These are phyloP conservation scores for Pseudomugil gertrudae DNA, from an alignment of 2,797 vertebrate species.

Conservation along the genomic window DNA sequence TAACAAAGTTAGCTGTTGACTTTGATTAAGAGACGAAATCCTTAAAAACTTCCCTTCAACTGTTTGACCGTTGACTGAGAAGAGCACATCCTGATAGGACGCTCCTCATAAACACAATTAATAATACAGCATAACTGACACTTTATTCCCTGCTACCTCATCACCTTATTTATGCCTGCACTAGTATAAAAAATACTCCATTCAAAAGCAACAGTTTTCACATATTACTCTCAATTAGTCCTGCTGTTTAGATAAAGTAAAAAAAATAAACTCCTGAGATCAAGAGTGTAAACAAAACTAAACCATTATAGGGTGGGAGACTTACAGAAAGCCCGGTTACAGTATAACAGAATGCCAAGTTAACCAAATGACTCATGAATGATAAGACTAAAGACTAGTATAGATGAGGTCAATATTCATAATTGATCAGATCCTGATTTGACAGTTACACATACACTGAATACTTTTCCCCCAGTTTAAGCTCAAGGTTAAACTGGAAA, in stretches of 20 bases:
- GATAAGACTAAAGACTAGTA: conserved; percentile 26
- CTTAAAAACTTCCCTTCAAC: conserved; percentile 17
- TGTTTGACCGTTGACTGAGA: not conserved
- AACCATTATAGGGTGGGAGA: conserved; percentile 36
- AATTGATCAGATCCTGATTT: conserved; percentile 19
- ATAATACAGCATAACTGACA: conserved; percentile 8
- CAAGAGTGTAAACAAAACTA: conserved; percentile 6
- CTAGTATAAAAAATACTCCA: conserved; percentile 15
- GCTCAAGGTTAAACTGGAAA: not conserved
- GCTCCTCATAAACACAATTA: not conserved
- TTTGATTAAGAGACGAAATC: conserved; percentile 20
- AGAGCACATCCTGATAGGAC: not conserved
- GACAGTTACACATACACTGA: not conserved
- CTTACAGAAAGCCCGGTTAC: conserved; percentile 25
- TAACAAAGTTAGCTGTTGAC: conserved; percentile 10
- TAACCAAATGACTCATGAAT: conserved; percentile 46
- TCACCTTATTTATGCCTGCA: conserved; percentile 32
- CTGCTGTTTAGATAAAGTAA: conserved; percentile 21
- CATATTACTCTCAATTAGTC: too few species aligned
- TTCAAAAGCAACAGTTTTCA: conserved; percentile 25
- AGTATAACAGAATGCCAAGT: conserved; percentile 39
- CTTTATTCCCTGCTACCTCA: conserved; percentile 2
- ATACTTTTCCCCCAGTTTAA: too few species aligned
- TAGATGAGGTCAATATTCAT: conserved; percentile 14
- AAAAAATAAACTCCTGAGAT: conserved; percentile 27